Evolutionary conservation across 2,888 invertebrate genomes (phyloP).

Genomic region (Drosophila algonquin): DNA sequence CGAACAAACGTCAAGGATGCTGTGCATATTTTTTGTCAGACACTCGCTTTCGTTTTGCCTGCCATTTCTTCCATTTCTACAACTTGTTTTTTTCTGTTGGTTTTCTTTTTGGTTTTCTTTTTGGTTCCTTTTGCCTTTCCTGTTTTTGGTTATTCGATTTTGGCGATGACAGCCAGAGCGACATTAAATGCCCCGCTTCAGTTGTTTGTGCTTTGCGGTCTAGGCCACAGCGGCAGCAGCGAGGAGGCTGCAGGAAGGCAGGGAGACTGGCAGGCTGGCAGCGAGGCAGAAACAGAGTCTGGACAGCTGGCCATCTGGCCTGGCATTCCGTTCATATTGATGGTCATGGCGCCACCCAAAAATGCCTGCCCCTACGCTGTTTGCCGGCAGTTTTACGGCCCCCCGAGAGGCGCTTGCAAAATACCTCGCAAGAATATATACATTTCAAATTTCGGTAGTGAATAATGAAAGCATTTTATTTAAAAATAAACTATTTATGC

Average conservation of each 20-base stretch:
- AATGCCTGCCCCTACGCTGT: constrained; percentile 14
- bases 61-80: constrained; percentile 40
- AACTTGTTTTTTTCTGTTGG: constrained; percentile 4
- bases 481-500: too few relatives aligned
- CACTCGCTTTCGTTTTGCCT: constrained; percentile 44
- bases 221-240: constrained; percentile 29
- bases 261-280: constrained; percentile 3
- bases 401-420: constrained; percentile 45
- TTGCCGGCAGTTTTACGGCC: constrained; percentile 44
- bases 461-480: too few relatives aligned
- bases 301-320: constrained; percentile 53
- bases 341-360: constrained; percentile 55
- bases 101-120: constrained; percentile 16
- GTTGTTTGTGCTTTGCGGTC: constrained; percentile 68
- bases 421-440: not conserved
- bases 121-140: constrained; percentile 50
- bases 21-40: constrained; percentile 65
- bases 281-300: constrained; percentile 21
- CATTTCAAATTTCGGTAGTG: not conserved
- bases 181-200: constrained; percentile 79
- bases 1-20: constrained; percentile 79
- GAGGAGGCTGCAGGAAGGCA: not conserved
- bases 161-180: constrained; percentile 77
- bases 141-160: constrained; percentile 70
- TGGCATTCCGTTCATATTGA: constrained; percentile 69